Evolutionary conservation across 2,113 vertebrate species (phyloP), one percentile per base, ranked within the genome.

Genomic region (Damaliscus lunatus): DNA sequence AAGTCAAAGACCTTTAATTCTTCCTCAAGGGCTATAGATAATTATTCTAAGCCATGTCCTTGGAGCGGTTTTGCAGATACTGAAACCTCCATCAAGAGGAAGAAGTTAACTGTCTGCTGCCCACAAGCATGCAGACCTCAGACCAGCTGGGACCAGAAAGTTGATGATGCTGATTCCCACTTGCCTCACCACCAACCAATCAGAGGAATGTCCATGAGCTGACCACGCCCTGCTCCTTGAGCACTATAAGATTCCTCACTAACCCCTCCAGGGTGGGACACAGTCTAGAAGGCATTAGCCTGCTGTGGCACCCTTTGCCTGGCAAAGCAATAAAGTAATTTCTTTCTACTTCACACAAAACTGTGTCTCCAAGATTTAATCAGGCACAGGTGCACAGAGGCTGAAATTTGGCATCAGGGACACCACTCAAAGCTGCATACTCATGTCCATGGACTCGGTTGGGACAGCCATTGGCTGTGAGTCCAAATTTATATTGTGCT

Each of bases 351-450:
- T 48, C 77, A 80, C 15, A 15, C 19, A 36, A 36, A 36, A 71
- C 17, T 71, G n/a, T 23, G 64, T 36, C n/a, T 36, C 19, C 9
- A 71, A 80, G 43, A 80, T 48, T 31, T 80, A 80, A 31, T 80
- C 27, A 9, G 27, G 43, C 43, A 5, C 43, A 17, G 43, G 43
- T 48, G 27, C 14, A 80, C 7, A 31, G 43, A 80, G 43, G 43
- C 43, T 16, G 27, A 80, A 80, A 80, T 48, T 17, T 0, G 4
- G 14, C 74, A 48, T 80, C 43, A 80, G 77, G 27, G 27, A 48
- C 31, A 19, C 11, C 5, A 5, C 14, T 2, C 19, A 55, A 29
- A 55, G 10, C 36, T 21, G 3, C n/a, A 1, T 1, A 6, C 29
- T 5, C 29, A 33, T 6, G 57, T 21, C 15, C 43, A 33, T 15